Conservation (phyloP, 2,888 invertebrate species). For the Anthophora plumipes region DNA sequence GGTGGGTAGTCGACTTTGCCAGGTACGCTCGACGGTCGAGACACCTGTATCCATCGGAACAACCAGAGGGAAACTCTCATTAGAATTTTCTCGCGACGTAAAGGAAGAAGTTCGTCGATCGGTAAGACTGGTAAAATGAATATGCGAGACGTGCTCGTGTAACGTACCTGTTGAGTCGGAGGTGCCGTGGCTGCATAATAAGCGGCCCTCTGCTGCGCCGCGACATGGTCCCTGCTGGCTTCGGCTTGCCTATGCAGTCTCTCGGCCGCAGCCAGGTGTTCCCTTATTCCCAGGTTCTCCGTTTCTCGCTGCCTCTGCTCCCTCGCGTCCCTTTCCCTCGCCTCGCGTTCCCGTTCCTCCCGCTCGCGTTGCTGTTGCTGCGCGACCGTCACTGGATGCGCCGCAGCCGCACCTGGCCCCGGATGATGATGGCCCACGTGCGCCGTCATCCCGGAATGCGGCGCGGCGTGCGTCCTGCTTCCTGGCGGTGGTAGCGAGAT, state of each 20-base stretch:
- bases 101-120: neutral
- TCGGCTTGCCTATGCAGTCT: constrained; percentile 81
- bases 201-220: constrained; percentile 85
- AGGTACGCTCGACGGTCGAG: constrained; percentile 82
- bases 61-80: neutral
- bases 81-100: neutral
- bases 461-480: constrained; percentile 77
- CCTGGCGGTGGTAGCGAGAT: constrained; percentile 81
- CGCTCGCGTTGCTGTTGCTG: constrained; percentile 76
- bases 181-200: constrained; percentile 85
- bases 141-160: neutral
- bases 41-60: constrained; percentile 71
- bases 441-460: constrained; percentile 75
- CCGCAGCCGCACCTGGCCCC: constrained; percentile 68
- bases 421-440: constrained; percentile 80
- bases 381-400: constrained; percentile 78
- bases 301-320: constrained; percentile 69
- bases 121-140: neutral
- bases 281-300: constrained; percentile 59
- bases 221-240: constrained; percentile 80
- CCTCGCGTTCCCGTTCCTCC: constrained; percentile 66
- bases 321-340: constrained; percentile 68
- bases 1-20: constrained; percentile 83
- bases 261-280: constrained; percentile 79
- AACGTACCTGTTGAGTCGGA: constrained; percentile 80